Conservation (phyloP, 2,888 invertebrate species). For the Gonocerus acuteangulatus region DNA sequence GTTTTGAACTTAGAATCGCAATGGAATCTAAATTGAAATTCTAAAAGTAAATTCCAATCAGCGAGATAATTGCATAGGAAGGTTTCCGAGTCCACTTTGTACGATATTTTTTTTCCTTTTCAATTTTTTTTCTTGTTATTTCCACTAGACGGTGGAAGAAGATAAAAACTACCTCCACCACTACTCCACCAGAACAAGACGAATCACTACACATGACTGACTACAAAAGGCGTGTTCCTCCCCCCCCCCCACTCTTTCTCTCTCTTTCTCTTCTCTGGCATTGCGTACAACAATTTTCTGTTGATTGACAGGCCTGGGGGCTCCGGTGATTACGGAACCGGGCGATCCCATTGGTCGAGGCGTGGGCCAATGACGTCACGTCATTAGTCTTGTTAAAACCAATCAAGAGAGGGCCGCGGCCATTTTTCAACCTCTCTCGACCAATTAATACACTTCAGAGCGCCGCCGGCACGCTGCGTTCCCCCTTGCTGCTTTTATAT, state of each 20-base stretch:
- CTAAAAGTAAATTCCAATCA: too few species aligned
- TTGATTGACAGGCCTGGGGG: slow-evolving; percentile 17
- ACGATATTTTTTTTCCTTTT: too few species aligned
- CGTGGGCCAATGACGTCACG: slow-evolving; percentile 31
- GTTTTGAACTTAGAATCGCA: too few species aligned
- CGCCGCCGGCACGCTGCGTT: background rate
- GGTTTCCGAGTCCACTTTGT: too few species aligned
- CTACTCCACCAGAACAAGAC: background rate
- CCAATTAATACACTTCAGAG: slow-evolving; percentile 35
- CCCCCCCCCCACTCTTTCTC: too few species aligned
- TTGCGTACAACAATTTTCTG: slow-evolving; percentile 10
- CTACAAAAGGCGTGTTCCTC: background rate
- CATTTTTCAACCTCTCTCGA: slow-evolving; percentile 33
- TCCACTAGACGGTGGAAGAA: too few species aligned
- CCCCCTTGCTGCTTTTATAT: too few species aligned
- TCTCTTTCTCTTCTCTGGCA: too few species aligned
- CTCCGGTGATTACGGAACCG: slow-evolving; percentile 5
- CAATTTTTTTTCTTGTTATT: too few species aligned
- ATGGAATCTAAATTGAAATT: too few species aligned
- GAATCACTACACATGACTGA: slow-evolving; percentile 2
- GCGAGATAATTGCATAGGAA: too few species aligned
- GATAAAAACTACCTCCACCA: too few species aligned
- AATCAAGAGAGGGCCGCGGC: slow-evolving; percentile 32
- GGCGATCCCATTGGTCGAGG: slow-evolving; percentile 19
- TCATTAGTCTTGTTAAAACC: slow-evolving; percentile 36